Conservation (phyloP, 2,888 invertebrate genomes). For the Globia sparganii region DNA sequence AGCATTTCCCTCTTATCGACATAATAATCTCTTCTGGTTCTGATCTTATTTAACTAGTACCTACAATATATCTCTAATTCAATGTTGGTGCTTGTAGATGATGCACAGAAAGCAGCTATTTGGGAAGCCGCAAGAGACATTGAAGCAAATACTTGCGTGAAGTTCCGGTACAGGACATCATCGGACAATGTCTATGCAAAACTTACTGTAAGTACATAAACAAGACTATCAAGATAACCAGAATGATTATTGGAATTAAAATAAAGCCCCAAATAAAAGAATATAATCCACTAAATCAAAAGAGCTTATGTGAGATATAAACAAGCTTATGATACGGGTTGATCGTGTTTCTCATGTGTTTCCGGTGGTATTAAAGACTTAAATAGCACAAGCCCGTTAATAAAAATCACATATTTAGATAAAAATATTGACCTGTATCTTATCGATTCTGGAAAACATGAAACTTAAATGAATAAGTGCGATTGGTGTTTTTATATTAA, state of each 20-base stretch:
- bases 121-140: constrained; percentile 81
- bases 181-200: constrained; percentile 78
- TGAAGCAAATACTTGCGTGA: constrained; percentile 82
- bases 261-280: constrained; percentile 6
- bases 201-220: constrained; percentile 79
- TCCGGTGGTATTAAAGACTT: constrained; percentile 22
- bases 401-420: constrained; percentile 35
- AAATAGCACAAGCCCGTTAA: constrained; percentile 4
- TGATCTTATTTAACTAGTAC: not conserved
- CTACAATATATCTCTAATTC: not conserved
- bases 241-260: constrained; percentile 8
- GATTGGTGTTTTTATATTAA: not conserved
- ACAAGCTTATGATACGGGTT: constrained; percentile 26
- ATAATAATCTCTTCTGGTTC: not conserved
- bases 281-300: constrained; percentile 10
- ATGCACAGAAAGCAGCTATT: constrained; percentile 81
- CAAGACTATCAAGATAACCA: not conserved
- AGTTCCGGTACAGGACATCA: constrained; percentile 81
- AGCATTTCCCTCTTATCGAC: not conserved
- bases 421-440: not conserved
- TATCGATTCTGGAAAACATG: not conserved
- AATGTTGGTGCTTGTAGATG: constrained; percentile 69
- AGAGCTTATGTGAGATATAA: constrained; percentile 23
- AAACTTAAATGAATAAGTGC: not conserved
- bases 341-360: not conserved